Evolutionary conservation across 2,888 invertebrate species (phyloP), one percentile per base, ranked within the genome.

Genomic region (Agriopis marginaria): DNA sequence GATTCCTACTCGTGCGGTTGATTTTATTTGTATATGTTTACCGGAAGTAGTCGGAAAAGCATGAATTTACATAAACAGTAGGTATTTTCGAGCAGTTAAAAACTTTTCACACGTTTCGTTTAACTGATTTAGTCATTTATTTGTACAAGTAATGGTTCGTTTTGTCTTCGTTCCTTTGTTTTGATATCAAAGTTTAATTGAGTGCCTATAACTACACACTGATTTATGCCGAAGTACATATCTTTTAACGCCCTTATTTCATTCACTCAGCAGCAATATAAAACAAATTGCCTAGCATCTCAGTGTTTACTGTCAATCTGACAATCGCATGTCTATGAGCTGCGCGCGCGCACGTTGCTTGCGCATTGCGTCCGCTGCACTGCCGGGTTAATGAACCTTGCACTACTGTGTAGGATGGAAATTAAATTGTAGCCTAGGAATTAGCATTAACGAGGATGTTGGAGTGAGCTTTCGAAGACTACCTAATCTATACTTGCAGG

Each of bases 351-450:
- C 89, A 87, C 81, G 78, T 84, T 51, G 84, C 86, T 79, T 79
- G 83, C 78, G 77, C 82, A 74, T 62, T 70, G 77, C 82, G 83
- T 80, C 82, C 79, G 83, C 77, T 79, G 80, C 82, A 81, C 87
- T 87, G 84, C 88, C 89, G 91, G 89, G 90, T 92, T 82, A 83
- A 82, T 77, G 88, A 85, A 88, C 92, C 80, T 71, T 70, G 32
- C 63, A 76, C 75, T 68, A 49, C 69, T 70, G 63, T 70, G 59
- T 74, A 72, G 58, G 66, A 70, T 67, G 63, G 59, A 68, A 66
- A 69, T 67, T 66, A 64, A 72, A 69, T 58, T 59, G 64, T 66
- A 47, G 59, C 49, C 61, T 64, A 67, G 61, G 54, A 64, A 71
- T 71, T 67, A 50, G 66, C 66, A 70, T 63, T 66, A 66, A 66